Conservation (phyloP, 2,888 invertebrate species). For the Agriopis marginaria region DNA sequence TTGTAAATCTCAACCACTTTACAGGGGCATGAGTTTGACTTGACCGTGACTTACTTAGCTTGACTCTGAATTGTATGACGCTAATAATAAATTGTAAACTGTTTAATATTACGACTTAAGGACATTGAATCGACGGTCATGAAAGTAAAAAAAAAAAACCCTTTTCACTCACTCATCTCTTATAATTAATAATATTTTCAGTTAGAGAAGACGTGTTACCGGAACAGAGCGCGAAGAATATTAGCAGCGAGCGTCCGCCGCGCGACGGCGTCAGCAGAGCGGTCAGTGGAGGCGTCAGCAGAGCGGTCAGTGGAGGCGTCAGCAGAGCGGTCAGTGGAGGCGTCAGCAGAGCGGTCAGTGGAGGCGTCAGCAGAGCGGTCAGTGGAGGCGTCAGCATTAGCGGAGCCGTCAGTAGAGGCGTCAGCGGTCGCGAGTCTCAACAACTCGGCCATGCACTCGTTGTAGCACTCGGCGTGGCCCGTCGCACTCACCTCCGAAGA, state of each 20-base stretch:
- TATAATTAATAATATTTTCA: neutral
- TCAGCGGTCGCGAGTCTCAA: neutral
- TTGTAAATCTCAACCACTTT: too few relatives aligned
- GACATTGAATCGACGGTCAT: too few relatives aligned
- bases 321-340: neutral
- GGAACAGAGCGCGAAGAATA: conserved; percentile 88
- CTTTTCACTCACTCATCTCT: too few relatives aligned
- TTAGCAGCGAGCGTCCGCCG: conserved; percentile 91
- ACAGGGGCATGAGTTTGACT: too few relatives aligned
- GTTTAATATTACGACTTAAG: too few relatives aligned
- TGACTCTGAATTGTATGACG: too few relatives aligned
- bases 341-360: neutral
- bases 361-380: neutral
- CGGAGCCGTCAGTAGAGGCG: neutral
- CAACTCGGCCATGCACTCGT: conserved; percentile 3
- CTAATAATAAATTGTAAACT: too few relatives aligned
- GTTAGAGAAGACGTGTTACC: conserved; percentile 42
- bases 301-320: neutral
- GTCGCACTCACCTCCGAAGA: conserved; percentile 27
- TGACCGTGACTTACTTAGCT: too few relatives aligned
- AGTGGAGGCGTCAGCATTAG: too few relatives aligned
- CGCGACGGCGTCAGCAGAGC: conserved; percentile 73
- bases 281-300: neutral
- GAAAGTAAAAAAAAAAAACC: too few relatives aligned
- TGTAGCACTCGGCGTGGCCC: conserved; percentile 17